Evolutionary conservation across 2,797 vertebrate genomes (phyloP).

Genomic region (Poliocrania exsul): DNA sequence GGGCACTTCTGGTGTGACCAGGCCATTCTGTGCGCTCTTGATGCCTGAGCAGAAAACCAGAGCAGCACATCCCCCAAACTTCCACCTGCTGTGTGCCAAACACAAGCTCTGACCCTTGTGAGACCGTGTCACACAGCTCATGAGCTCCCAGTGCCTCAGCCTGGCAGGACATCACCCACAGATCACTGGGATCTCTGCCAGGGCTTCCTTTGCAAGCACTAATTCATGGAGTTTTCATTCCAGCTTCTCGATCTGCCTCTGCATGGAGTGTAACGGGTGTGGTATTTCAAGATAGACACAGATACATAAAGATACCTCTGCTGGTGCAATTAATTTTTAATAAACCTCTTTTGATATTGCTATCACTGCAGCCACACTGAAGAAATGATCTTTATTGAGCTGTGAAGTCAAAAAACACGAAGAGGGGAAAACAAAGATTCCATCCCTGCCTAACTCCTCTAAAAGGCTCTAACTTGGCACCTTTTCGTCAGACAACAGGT

Average conservation of each 20-base stretch:
- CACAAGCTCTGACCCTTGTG: background rate
- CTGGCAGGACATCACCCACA: background rate
- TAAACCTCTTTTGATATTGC: background rate
- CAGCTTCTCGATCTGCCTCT: background rate
- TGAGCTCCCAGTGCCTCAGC: background rate
- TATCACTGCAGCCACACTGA: background rate
- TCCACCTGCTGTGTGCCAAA: background rate
- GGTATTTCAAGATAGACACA: background rate
- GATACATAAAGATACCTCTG: background rate
- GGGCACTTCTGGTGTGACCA: background rate
- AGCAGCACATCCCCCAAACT: background rate
- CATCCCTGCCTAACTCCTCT: background rate
- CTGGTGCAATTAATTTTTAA: background rate
- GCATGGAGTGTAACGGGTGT: background rate
- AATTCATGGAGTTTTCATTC: background rate
- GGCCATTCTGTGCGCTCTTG: background rate
- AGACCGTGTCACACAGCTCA: background rate
- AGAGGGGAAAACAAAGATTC: background rate
- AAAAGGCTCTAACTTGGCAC: background rate
- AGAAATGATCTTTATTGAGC: background rate
- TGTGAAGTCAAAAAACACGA: background rate
- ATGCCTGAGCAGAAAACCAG: background rate
- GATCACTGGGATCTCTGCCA: background rate
- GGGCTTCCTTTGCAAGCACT: background rate
- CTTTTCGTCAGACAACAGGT: background rate